Evolutionary conservation across 2,888 invertebrate genomes (phyloP).

Genomic region (Leptura quadrifasciata): DNA sequence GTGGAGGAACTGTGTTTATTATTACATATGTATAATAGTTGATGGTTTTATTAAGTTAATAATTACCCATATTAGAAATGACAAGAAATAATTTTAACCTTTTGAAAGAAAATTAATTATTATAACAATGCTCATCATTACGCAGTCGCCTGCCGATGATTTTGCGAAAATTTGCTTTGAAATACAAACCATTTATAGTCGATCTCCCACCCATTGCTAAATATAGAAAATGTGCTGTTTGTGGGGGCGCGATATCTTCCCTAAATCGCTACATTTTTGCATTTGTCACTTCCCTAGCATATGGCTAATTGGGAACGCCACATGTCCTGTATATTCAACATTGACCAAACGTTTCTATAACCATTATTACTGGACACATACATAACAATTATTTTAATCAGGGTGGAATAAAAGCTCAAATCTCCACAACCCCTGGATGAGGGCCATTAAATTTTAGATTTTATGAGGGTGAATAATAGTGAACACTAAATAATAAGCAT

Average conservation of each 20-base stretch:
- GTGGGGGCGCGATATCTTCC: constrained; percentile 39
- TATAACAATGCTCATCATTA: background rate
- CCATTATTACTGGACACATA: constrained; percentile 21
- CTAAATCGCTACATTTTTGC: constrained; percentile 38
- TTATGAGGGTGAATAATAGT: constrained; percentile 14
- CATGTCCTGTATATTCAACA: constrained; percentile 32
- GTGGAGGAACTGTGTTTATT: too few species aligned
- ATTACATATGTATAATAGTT: too few species aligned
- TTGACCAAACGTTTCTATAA: background rate
- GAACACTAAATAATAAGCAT: constrained; percentile 22
- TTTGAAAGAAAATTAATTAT: background rate
- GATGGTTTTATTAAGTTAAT: too few species aligned
- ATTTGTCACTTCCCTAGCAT: constrained; percentile 41
- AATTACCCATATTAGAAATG: background rate
- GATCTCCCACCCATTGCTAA: background rate
- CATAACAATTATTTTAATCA: constrained; percentile 34
- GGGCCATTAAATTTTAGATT: constrained; percentile 23
- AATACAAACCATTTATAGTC: background rate
- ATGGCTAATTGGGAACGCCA: constrained; percentile 48
- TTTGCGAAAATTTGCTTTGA: background rate
- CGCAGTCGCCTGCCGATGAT: background rate
- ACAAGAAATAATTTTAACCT: background rate
- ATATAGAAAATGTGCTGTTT: background rate
- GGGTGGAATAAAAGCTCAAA: constrained; percentile 36
- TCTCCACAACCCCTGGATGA: constrained; percentile 33